Conservation (phyloP, 2,888 invertebrate species). For the Tipula vernalis region DNA sequence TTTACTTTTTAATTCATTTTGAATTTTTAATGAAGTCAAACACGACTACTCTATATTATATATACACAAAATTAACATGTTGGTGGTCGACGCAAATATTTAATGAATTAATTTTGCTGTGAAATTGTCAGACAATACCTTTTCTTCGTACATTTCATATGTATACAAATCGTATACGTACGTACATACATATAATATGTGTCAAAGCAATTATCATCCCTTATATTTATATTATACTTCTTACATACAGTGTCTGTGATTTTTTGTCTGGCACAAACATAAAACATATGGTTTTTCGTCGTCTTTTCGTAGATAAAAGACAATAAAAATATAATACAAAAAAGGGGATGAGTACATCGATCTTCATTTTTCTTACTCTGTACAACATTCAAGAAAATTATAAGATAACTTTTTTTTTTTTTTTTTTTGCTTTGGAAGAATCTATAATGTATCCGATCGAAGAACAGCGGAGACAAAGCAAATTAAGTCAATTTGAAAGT, state of each 20-base stretch:
- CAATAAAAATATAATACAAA: neutral
- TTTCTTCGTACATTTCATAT: neutral
- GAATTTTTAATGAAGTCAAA: neutral
- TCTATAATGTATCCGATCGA: neutral
- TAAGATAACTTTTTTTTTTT: neutral
- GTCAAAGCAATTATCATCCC: neutral
- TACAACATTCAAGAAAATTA: neutral
- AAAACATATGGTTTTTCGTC: neutral
- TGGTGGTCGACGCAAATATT: neutral
- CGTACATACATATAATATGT: neutral
- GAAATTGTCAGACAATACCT: neutral
- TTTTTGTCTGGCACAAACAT: conserved; percentile 4
- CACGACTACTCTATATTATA: neutral
- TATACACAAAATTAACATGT: neutral
- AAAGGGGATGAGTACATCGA: neutral
- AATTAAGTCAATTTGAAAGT: neutral
- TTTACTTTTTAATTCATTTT: neutral
- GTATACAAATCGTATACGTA: neutral
- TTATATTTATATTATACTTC: neutral
- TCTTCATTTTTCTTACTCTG: neutral
- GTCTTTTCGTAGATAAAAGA: neutral
- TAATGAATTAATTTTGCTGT: neutral
- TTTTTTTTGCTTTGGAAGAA: neutral
- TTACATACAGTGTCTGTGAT: neutral
- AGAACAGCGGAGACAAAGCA: neutral